Percentiles rank a stretch among this genome's conserved stretches.
Conservation (phyloP, 2,113 vertebrate genomes). For the Trichomycterus rosablanca region DNA sequence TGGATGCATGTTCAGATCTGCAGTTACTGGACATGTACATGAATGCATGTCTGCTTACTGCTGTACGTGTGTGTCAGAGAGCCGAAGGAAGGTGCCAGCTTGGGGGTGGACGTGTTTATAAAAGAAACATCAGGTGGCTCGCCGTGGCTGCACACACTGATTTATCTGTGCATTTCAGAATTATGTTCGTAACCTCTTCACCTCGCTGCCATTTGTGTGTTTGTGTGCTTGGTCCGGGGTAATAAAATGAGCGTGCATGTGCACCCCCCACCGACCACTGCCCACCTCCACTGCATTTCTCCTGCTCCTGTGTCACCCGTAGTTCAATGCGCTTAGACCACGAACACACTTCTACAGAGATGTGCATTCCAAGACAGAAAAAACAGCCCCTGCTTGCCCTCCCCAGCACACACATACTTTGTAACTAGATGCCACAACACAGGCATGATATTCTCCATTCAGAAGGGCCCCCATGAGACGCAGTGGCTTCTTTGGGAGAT, state of each 20-base stretch:
- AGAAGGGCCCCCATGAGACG: slow-evolving; percentile 22
- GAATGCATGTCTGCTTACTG: not conserved
- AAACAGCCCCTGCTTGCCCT: slow-evolving; percentile 12
- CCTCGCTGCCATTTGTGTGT: slow-evolving; percentile 71
- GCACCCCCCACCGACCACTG: slow-evolving; percentile 15
- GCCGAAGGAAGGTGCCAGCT: slow-evolving; percentile 31
- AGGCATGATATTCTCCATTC: slow-evolving; percentile 34
- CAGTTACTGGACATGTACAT: not conserved
- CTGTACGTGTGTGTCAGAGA: slow-evolving; percentile 19
- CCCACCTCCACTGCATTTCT: slow-evolving; percentile 41
- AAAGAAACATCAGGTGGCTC: slow-evolving; percentile 64
- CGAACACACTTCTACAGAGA: slow-evolving; percentile 22
- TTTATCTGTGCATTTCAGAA: slow-evolving; percentile 69
- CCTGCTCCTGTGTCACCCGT: slow-evolving; percentile 54
- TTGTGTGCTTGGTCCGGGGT: slow-evolving; percentile 67
- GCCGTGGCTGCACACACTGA: slow-evolving; percentile 54
- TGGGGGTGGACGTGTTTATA: slow-evolving; percentile 52
- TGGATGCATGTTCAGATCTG: not conserved
- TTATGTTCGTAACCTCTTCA: slow-evolving; percentile 68
- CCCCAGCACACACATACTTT: slow-evolving; percentile 30
- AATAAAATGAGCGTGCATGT: slow-evolving; percentile 55
- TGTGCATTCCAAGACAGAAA: slow-evolving; percentile 40
- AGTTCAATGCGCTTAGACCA: slow-evolving; percentile 42
- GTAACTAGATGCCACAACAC: slow-evolving; percentile 49
- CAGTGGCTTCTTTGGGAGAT: slow-evolving; percentile 22